Base-by-base conservation (phyloP, 2,797 vertebrate genomes). In the Myoxocephalus aenaeus region DNA sequence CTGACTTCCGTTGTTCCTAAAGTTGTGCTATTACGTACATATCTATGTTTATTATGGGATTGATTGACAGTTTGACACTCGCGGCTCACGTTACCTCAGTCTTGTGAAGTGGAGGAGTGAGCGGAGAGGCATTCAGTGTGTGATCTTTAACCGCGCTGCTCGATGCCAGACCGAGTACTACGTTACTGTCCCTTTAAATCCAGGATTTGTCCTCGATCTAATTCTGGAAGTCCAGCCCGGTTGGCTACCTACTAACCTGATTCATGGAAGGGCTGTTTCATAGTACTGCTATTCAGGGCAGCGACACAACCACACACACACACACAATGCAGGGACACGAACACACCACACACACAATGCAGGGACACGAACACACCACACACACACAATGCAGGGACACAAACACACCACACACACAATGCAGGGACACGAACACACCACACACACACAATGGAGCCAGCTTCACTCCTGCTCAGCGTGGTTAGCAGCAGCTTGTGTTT, bases 121-220 rank as follows among this genome's bases (percentile, higher is more conserved):
- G 46, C 17, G 46, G 44, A 46, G 14, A 1, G 15, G 5, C 6
- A 32, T 40, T 40, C 38, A 40, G 11, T 3, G 3, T 17, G 14
- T 5, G 3, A 17, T 46, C 42, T 15, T 46, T 15, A 46, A 15
- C 42, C 44, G 18, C 36, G 3, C 38, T 13, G 40, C 40, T 42
- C 13, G 20, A 50, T 17, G 44, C 44, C 44, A 5, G 1, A 2
- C 1, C 14, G 14, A 5, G 34, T 8, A n/a, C n/a, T 4, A 51
- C 5, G 15, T 34, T 7, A 18, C 25, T 32, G 27, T 32, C 54
- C 54, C 54, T 32, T 57, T 65, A 83, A 89, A 65, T n/a, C 57
- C 11, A 81, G 79, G 79, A 86, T 87, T 89, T 85, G 72, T 77
- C 63, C 34, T 53, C 48, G 15, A 29, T 89, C 85, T 88, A 87